Base-by-base conservation (phyloP, 1,140 invertebrate species). In the Pinna nobilis region DNA sequence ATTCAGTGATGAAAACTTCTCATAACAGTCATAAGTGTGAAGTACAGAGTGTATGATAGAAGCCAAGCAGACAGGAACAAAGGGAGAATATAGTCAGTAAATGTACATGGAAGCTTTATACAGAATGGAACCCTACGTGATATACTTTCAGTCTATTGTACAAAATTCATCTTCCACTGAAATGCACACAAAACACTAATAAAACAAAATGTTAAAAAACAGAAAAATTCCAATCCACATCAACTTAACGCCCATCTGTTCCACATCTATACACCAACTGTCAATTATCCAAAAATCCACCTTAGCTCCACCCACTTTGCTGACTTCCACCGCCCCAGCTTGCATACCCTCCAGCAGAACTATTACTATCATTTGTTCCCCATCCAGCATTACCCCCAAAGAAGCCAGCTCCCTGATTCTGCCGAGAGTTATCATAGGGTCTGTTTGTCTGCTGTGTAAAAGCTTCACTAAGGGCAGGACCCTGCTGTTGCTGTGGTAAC, bases 281-380 rank as follows among this genome's bases (percentile, higher is more conserved):
- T 11, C 9, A 11, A 9, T 11, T 44, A 9, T 44, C n/a, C 39
- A 44, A 11, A 9, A 9, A 44, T 9, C 39, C n/a, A 39, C 3
- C n/a, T 23, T 66, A 72, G 39, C 63, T 72, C 70, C 70, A 72
- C 1, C 70, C 70, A 66, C 70, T 66, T 28, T 63, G 70, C 4
- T 70, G 69, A 37, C 41, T 51, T 20, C 53, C 53, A n/a, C 70
- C 70, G 28, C 51, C 70, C 70, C 70, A 72, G 53, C 53, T 72
- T 7, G 70, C 61, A 66, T 72, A 72, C 20, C 47, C 63, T 13
- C 63, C 63, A 0, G 63, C 63, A 33, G 63, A n/a, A 28, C 39
- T 72, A 44, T 53, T 72, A 3, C 47, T 63, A 47, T 72, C 70
- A 18, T 32, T 44, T 7, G 35, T 44, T 35, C 59, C 59, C 59